Base-by-base conservation (phyloP, 2,797 vertebrate genomes). In the Premnoplex brunnescens region DNA sequence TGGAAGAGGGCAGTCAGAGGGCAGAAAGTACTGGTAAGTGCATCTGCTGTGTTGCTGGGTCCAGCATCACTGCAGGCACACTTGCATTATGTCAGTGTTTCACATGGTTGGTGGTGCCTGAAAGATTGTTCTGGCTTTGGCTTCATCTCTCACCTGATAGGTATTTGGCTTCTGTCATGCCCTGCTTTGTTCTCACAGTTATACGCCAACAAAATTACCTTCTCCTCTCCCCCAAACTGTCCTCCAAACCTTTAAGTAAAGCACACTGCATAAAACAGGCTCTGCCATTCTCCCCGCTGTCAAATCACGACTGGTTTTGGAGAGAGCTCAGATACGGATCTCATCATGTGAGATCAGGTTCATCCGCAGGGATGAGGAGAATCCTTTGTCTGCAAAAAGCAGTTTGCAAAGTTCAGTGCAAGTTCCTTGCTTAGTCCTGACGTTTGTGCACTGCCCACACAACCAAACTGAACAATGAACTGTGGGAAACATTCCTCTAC, bases 401-500 rank as follows among this genome's bases (percentile, higher is more conserved):
- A 67, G 59, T 85, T 89, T 88, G 63, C 76, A 76, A 95, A 96
- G 91, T 95, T 94, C 92, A 94, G 91, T 43, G 52, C 71, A 85
- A 90, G 85, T 89, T 93, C 54, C 83, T 75, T 56, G 81, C 64
- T n/a, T 22, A 43, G 91, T 46, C 86, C 86, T 82, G 91, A 93
- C 8, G 49, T 67, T 88, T 66, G 49, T 48, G 80, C 1, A 23
- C 92, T 95, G 85, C 91, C 92, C 89, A 87, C 94, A 82, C 91
- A 77, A 9, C 60, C 1, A 0, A 89, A 32, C 13, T 14, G 68
- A 95, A 95, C 94, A 94, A 92, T 93, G 94, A 91, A 59, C 91
- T 87, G 93, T 69, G 92, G 90, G 91, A 95, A 92, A 94, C 89
- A 92, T 94, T 96, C 79, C 88, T 94, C 54, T 51, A 77, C 76